These are phyloP conservation scores for Cataglyphis hispanica DNA, from an alignment of 1,140 invertebrate genomes.

Conservation along the genomic window DNA sequence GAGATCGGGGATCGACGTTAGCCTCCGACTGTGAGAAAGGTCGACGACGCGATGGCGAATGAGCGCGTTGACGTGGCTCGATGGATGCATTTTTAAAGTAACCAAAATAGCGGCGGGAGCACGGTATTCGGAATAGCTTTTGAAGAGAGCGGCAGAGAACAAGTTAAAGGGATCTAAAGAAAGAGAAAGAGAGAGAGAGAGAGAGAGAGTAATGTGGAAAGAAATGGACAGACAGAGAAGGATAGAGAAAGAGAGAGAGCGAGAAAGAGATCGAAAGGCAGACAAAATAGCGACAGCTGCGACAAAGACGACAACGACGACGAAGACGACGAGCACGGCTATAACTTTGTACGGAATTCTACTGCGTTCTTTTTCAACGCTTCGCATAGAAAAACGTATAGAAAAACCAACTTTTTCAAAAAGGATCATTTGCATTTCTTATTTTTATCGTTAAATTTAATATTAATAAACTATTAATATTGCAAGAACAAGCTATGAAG, in stretches of 20 bases:
- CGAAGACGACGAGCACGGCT: slow-evolving; percentile 41
- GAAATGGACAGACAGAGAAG: not conserved
- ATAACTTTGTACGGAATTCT: slow-evolving; percentile 48
- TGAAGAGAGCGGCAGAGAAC: slow-evolving; percentile 52
- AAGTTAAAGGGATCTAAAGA: slow-evolving; percentile 43
- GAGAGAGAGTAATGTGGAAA: slow-evolving; percentile 29
- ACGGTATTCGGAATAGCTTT: slow-evolving; percentile 64
- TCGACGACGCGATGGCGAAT: slow-evolving; percentile 76
- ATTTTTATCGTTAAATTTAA: not conserved
- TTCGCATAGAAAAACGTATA: slow-evolving; percentile 40
- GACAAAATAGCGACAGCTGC: slow-evolving; percentile 82
- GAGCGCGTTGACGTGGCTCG: slow-evolving; percentile 76
- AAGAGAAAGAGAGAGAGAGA: slow-evolving; percentile 39
- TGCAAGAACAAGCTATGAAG: not conserved
- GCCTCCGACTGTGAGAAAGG: slow-evolving; percentile 54
- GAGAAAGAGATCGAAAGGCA: slow-evolving; percentile 57
- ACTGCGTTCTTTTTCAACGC: slow-evolving; percentile 19
- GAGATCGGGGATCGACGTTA: slow-evolving; percentile 54
- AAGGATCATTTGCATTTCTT: not conserved
- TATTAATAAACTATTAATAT: not conserved
- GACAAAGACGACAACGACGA: slow-evolving; percentile 71
- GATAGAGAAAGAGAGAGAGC: not conserved
- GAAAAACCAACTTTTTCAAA: not conserved
- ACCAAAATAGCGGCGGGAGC: slow-evolving; percentile 80
- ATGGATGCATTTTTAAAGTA: slow-evolving; percentile 84